These are phyloP conservation scores for Gephyroberyx darwinii DNA, from an alignment of 2,797 vertebrate genomes.

Conservation along the genomic window DNA sequence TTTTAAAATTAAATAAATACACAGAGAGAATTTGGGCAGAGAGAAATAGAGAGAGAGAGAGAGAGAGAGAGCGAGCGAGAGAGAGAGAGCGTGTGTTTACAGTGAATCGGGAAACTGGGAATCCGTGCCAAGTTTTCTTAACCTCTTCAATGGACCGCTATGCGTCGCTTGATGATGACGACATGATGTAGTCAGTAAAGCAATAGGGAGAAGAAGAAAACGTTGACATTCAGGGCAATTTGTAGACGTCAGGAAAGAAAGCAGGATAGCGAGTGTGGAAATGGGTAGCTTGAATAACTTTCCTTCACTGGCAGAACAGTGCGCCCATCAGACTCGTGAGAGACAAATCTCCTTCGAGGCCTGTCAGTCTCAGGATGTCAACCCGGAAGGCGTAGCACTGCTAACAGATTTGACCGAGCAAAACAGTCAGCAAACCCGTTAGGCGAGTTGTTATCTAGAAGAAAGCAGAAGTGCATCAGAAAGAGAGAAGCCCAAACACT, in stretches of 20 bases:
- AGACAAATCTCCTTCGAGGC: conserved; percentile 24
- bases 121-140: neutral
- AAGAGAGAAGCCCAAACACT: conserved; percentile 15
- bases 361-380: conserved; percentile 19
- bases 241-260: neutral
- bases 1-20: conserved; percentile 12
- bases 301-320: conserved; percentile 14
- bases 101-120: neutral
- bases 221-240: neutral
- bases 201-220: conserved; percentile 2
- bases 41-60: neutral
- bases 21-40: neutral
- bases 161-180: conserved; percentile 4
- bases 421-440: conserved; percentile 39
- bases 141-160: neutral
- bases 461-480: conserved; percentile 27
- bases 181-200: conserved; percentile 8
- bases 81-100: conserved; percentile 15
- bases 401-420: conserved; percentile 25
- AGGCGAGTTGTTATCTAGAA: conserved; percentile 31
- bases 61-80: neutral
- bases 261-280: conserved; percentile 23
- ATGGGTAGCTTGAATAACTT: conserved; percentile 29
- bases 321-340: neutral
- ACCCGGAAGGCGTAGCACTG: conserved; percentile 10